Conservation (phyloP, 1,140 invertebrate genomes). For the Hermetia illucens region DNA sequence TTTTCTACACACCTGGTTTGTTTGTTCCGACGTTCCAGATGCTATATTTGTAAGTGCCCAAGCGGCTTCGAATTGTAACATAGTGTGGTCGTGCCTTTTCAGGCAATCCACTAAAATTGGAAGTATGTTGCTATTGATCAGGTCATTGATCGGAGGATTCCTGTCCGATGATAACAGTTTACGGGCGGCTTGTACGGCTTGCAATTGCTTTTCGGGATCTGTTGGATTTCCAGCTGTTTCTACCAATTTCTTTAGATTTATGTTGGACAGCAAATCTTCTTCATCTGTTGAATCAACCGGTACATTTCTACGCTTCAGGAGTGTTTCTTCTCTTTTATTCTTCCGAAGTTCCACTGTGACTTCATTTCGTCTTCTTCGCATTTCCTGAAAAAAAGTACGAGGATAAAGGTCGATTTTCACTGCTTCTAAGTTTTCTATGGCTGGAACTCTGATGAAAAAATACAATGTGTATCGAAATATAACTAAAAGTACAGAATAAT, state of each 20-base stretch:
- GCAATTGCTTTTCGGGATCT: constrained; percentile 57
- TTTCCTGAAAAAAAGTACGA: constrained; percentile 53
- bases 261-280: constrained; percentile 42
- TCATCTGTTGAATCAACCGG: constrained; percentile 71
- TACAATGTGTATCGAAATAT: constrained; percentile 1
- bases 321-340: constrained; percentile 91
- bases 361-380: constrained; percentile 89
- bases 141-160: constrained; percentile 96
- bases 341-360: constrained; percentile 91
- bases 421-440: constrained; percentile 5
- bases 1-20: constrained; percentile 42
- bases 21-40: constrained; percentile 91
- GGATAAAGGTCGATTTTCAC: not conserved
- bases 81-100: constrained; percentile 71
- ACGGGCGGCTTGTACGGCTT: constrained; percentile 73
- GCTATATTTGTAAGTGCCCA: constrained; percentile 99
- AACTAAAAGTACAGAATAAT: constrained; percentile 4
- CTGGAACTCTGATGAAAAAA: constrained; percentile 3
- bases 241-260: constrained; percentile 45
- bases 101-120: constrained; percentile 88
- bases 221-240: constrained; percentile 52
- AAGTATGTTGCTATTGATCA: constrained; percentile 87
- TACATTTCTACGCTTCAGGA: constrained; percentile 91
- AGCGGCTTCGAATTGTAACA: constrained; percentile 94
- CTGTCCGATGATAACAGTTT: constrained; percentile 93